Conservation (phyloP, 2,888 invertebrate species). For the Molorchus minor region DNA sequence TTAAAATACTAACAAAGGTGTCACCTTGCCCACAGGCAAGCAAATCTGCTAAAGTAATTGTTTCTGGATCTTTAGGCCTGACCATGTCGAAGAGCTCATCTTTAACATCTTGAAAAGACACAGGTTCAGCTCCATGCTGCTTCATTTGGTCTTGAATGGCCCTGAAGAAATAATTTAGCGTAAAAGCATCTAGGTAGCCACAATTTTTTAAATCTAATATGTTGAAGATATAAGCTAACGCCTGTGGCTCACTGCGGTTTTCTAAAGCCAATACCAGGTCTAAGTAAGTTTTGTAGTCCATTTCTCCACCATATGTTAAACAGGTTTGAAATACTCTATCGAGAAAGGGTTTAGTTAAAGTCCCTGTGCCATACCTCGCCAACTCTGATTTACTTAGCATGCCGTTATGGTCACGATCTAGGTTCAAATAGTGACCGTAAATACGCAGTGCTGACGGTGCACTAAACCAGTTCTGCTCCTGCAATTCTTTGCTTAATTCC, state of each 20-base stretch:
- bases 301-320: conserved; percentile 92
- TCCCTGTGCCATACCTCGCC: conserved; percentile 89
- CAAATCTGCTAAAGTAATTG: conserved; percentile 88
- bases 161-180: conserved; percentile 89
- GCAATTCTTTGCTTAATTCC: conserved; percentile 77
- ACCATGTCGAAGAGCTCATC: conserved; percentile 99
- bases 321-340: conserved; percentile 95
- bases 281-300: conserved; percentile 97
- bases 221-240: conserved; percentile 89
- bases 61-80: conserved; percentile 82
- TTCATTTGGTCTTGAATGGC: conserved; percentile 93
- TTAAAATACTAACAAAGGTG: conserved; percentile 91
- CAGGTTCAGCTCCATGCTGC: conserved; percentile 87
- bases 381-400: conserved; percentile 93
- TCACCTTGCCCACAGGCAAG: conserved; percentile 90
- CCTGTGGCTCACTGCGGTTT: conserved; percentile 90
- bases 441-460: conserved; percentile 88
- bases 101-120: conserved; percentile 92
- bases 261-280: conserved; percentile 94
- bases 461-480: conserved; percentile 92
- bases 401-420: conserved; percentile 95
- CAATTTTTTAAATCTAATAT: conserved; percentile 89
- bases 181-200: conserved; percentile 89
- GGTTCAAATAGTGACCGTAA: conserved; percentile 92
- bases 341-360: conserved; percentile 88